Evolutionary conservation across 2,113 vertebrate species (phyloP), one percentile per base, ranked within the genome.

Genomic region (Seriola aureovittata): DNA sequence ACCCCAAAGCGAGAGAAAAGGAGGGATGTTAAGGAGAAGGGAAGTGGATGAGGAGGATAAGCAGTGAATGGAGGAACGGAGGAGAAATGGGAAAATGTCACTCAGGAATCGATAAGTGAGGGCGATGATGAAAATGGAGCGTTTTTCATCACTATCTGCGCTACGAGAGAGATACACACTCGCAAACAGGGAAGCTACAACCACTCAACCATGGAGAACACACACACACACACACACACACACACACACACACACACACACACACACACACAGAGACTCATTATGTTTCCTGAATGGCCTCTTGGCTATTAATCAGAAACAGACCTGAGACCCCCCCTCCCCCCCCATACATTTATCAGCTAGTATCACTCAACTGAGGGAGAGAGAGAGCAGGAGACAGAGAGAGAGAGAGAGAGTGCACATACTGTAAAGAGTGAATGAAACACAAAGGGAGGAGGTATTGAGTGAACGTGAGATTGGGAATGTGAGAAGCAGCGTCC

Each of bases 271-370:
- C n/a, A 75, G 71, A 81, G 81, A 78, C 70, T 84, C 78, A 81
- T 89, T 89, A 89, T 62, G 72, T 58, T 81, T 75, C 55, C 62
- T 85, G 75, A 89, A 79, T 76, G 42, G 40, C 70, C 66, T 81
- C 55, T 48, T 8, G 46, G 70, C 71, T 66, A 68, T 78, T 78
- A 84, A 86, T 71, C 62, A 80, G 71, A 71, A 42, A 36, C 25
- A 69, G 34, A 70, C 11, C 34, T 12, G 5, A 5, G 5, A 36
- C 5, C 34, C 34, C 34, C 65, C 11, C 34, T 23, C 8, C 40
- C 44, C 40, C 25, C 29, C 29, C 55, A 36, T 9, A 44, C 13
- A 1, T 65, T 79, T 68, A 85, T 69, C 48, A 65, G 17, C 5
- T 8, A 16, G 44, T 36, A 71, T 76, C 75, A 71, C 25, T 80